Evolutionary conservation across 1,140 invertebrate species (phyloP).

Genomic region (Mizuhopecten yessoensis): DNA sequence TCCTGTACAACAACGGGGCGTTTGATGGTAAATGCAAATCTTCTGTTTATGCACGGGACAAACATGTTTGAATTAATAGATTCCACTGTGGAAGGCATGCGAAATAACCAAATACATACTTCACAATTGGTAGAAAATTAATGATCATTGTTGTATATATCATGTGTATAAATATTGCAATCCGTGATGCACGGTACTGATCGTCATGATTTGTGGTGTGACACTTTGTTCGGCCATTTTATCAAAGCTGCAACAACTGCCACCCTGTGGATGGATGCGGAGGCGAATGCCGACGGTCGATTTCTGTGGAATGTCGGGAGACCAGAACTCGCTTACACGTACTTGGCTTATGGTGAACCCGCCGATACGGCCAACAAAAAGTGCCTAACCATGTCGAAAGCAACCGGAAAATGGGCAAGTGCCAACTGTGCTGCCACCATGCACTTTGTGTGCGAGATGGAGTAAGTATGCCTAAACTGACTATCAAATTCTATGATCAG

Average conservation of each 20-base stretch:
- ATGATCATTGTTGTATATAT: too few relatives aligned
- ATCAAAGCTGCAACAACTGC: too few relatives aligned
- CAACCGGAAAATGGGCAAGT: neutral
- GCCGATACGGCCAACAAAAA: neutral
- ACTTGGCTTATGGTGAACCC: neutral
- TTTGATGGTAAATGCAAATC: neutral
- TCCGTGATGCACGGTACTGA: too few relatives aligned
- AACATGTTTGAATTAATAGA: too few relatives aligned
- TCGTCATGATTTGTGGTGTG: too few relatives aligned
- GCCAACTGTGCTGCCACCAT: neutral
- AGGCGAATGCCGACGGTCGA: neutral
- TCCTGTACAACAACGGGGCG: neutral
- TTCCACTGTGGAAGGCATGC: too few relatives aligned
- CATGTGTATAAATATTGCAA: too few relatives aligned
- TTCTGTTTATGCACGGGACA: too few relatives aligned
- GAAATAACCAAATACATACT: too few relatives aligned
- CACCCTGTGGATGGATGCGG: neutral
- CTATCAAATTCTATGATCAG: too few relatives aligned
- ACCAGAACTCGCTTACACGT: neutral
- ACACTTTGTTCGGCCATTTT: too few relatives aligned
- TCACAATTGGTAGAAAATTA: too few relatives aligned
- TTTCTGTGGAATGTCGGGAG: conserved; percentile 14
- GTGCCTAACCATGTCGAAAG: neutral
- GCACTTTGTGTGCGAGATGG: neutral
- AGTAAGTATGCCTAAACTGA: neutral